Base-by-base conservation (phyloP, 2,888 invertebrate species). In the Volucella inanis region DNA sequence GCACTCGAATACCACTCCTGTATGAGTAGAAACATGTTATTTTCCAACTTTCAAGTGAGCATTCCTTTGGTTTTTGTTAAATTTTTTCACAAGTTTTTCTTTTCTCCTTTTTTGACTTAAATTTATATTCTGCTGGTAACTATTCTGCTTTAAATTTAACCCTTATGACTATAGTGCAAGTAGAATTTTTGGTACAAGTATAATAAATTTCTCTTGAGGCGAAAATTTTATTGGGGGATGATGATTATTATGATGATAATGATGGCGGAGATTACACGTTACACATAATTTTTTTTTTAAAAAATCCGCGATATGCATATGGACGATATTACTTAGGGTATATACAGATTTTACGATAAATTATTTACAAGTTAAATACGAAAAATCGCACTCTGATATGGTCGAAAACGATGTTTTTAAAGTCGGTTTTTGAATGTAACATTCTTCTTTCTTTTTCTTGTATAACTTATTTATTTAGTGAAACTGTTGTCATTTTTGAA, bases 261-360 rank as follows among this genome's bases (percentile, higher is more conserved):
- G 50, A 31, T 65, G 55, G 22, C 12, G 72, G 50, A 41, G 61
- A 78, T 49, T 70, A 62, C 39, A 80, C 75, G 68, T 70, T 81
- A 68, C 59, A 77, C 22, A 52, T 22, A 83, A 68, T 62, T 78
- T 79, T 57, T 11, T 49, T 39, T 65, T 64, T 41, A 14, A 43
- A 70, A 59, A 84, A 70, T 84, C 50, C 55, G 64, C 67, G 84
- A 84, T 84, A 80, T 84, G 84, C 84, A 84, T 80, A 80, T 76
- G 84, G 71, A 54, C 15, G 52, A 79, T 65, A 83, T 79, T 54
- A 59, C 45, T 62, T 49, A 67, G 62, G 78, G 57, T 45, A 83
- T 62, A 68, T 52, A 65, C 70, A 41, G 52, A 22, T 64, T 70
- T 2, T 18, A 49, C 2, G 18, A 59, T 47, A 62, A 55, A 70